Percentiles rank a stretch among this genome's conserved stretches.
These are phyloP conservation scores for Coptotermes formosanus DNA, from an alignment of 1,140 invertebrate species.

Conservation along the genomic window DNA sequence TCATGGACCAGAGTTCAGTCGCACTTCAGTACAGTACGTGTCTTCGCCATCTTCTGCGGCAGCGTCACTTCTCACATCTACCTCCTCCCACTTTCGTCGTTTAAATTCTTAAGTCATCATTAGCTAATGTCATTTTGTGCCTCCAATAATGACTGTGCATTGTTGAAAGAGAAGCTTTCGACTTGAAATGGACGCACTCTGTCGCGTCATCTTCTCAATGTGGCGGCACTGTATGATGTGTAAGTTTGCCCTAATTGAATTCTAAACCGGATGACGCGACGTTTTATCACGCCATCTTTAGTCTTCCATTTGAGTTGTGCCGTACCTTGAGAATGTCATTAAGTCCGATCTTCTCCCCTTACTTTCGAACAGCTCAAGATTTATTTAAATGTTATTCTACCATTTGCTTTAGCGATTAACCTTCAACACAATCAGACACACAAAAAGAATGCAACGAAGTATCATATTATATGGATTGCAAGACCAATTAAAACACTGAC, in stretches of 20 bases:
- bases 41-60: too few species aligned
- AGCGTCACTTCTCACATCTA: background rate
- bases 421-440: too few species aligned
- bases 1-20: too few species aligned
- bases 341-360: background rate
- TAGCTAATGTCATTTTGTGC: constrained; percentile 11
- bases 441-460: too few species aligned
- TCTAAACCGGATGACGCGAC: background rate
- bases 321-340: background rate
- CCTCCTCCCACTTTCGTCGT: background rate
- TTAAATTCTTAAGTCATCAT: constrained; percentile 19
- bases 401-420: too few species aligned
- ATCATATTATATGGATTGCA: too few species aligned
- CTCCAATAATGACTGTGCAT: constrained; percentile 11
- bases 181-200: constrained; percentile 9
- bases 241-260: background rate
- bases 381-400: too few species aligned
- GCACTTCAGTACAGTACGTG: too few species aligned
- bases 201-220: background rate
- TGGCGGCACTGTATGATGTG: background rate
- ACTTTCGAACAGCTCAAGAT: too few species aligned
- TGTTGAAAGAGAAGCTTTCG: constrained; percentile 18
- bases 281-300: background rate
- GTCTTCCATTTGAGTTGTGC: background rate
- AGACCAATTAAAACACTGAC: too few species aligned